Evolutionary conservation across 2,888 invertebrate genomes (phyloP), one percentile per base, ranked within the genome.

Genomic region (Drosophila ustulata): DNA sequence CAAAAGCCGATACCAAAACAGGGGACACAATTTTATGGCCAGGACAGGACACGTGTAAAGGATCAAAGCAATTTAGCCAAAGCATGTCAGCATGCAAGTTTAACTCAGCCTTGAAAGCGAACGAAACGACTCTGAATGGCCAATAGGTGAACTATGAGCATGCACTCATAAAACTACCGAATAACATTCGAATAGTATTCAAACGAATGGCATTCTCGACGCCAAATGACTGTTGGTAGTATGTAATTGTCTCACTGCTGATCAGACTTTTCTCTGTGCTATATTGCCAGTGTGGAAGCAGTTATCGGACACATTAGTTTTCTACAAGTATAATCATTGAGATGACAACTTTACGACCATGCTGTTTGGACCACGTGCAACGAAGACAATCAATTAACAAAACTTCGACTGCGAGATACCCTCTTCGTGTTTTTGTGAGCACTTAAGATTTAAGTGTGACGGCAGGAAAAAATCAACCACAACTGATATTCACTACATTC

Each of bases 1-100:
- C 66, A 34, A 37, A 49, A 68, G 65, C 61, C 41, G 62, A 71
- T 63, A 55, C 43, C 67, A 58, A 57, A 37, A 37, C 49, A 56
- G 63, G 50, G 59, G 65, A 50, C 57, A 58, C 64, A 69, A 67
- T 79, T 85, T 86, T 85, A 81, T 81, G 83, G 80, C 68, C 63
- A 63, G 65, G 55, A 80, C 66, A n/a, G 37, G 37, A 37, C 37
- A 81, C 77, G 81, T 81, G 87, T 84, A 64, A 66, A 62, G 66
- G 53, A 68, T 37, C 37, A 37, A 63, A 50, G 63, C 39, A 64
- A 75, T 71, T 63, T 56, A 39, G 34, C 23, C 63, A 46, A 25
- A 52, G 59, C 74, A 51, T 49, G 28, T 30, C 57, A 26, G 45
- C 46, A 46, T 46, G 8, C 43, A 26, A 51, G 32, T 51, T 51